Base-by-base conservation (phyloP, 2,888 invertebrate genomes). In the Dryobotodes eremita region DNA sequence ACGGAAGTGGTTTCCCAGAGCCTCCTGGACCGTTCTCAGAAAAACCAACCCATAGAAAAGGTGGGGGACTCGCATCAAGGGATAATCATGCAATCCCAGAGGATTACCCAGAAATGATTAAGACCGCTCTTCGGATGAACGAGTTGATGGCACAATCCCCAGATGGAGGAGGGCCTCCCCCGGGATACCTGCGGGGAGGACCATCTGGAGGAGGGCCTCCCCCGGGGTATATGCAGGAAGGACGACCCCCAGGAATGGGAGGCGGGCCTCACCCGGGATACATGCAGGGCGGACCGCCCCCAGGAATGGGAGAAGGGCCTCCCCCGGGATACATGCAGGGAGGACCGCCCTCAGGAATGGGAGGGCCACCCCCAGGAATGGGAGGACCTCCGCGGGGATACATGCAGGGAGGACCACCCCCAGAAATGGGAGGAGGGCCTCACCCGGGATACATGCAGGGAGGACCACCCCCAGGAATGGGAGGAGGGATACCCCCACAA, bases 161-260 rank as follows among this genome's bases (percentile, higher is more conserved):
- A 10, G 46, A 68, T 11, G 15, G 15, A 8, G 17, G 3, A 42
- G 70, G 42, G 13, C 31, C 17, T 3, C 48, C 20, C 1, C 15
- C 50, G 1, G 66, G 1, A 1, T 55, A 20, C 1, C 23, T 20
- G 48, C 46, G 23, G 13, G 48, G 15, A 31, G 57, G 31, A 48
- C 31, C 11, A n/a, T 8, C 36, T 0, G 20, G n/a, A 17, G 8
- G 15, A 42, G 26, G 20, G 1, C 23, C 10, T 7, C 64, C 42
- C 7, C 11, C 69, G 1, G 31, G 3, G 3, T 26, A 48, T 13
- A 17, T 59, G 42, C 66, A n/a, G 13, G 17, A 36, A 13, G 55
- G n/a, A 2, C 13, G 0, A 20, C 13, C 46, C 1, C n/a, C n/a
- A n/a, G n/a, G n/a, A n/a, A n/a, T n/a, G n/a, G 6, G 10, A 10